Conservation (phyloP, 2,797 vertebrate genomes). For the Channa striata region DNA sequence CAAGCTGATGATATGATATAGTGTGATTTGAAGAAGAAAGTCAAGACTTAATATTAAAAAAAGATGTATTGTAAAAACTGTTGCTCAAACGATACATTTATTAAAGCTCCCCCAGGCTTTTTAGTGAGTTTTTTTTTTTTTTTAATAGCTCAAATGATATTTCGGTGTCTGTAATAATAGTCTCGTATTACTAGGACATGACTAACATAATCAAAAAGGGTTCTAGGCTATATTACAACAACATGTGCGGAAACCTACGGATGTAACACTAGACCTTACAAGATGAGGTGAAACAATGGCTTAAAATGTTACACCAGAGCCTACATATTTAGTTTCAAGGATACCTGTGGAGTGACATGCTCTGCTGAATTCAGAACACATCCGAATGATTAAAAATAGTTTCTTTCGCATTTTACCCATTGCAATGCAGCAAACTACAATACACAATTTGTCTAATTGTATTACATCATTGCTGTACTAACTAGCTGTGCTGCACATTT, state of each 20-base stretch:
- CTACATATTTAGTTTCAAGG: constrained; percentile 16
- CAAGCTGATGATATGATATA: constrained; percentile 43
- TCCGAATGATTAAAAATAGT: neutral
- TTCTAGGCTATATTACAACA: constrained; percentile 13
- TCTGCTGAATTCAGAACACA: constrained; percentile 1
- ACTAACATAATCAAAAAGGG: constrained; percentile 13
- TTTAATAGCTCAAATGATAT: constrained; percentile 3
- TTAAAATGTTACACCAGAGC: constrained; percentile 31
- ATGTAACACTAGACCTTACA: constrained; percentile 14
- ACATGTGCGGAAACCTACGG: neutral
- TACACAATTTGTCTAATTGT: constrained; percentile 55
- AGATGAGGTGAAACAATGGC: constrained; percentile 3
- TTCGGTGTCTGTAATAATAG: constrained; percentile 15
- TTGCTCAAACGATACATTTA: constrained; percentile 15
- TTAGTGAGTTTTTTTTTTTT: neutral
- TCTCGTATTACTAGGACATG: constrained; percentile 12
- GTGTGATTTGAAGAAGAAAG: constrained; percentile 14
- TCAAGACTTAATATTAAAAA: constrained; percentile 12
- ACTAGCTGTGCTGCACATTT: constrained; percentile 6
- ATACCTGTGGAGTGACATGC: neutral
- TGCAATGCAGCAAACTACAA: constrained; percentile 27
- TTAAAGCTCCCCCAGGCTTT: constrained; percentile 24
- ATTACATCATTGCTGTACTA: constrained; percentile 37
- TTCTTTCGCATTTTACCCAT: constrained; percentile 37
- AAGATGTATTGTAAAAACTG: neutral